Evolutionary conservation across 2,797 vertebrate species (phyloP).

Genomic region (Carduelis carduelis): DNA sequence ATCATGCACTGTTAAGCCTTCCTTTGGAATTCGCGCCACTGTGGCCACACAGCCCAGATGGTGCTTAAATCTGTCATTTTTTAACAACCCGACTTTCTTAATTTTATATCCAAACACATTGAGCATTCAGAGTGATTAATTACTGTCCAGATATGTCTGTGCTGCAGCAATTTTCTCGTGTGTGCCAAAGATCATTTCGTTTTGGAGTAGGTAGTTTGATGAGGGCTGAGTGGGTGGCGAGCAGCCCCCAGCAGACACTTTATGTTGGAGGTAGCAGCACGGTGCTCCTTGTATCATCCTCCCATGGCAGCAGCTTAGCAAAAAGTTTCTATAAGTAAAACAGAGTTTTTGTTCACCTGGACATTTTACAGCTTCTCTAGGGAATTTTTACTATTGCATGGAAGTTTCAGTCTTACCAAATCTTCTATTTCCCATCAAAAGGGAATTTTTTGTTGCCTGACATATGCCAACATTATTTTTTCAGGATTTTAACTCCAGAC

Average conservation of each 20-base stretch:
- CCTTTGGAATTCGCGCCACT: slow-evolving; percentile 81
- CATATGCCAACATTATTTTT: not conserved
- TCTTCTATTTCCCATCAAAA: not conserved
- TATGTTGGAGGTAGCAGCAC: not conserved
- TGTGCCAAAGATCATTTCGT: slow-evolving; percentile 38
- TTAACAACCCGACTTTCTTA: slow-evolving; percentile 80
- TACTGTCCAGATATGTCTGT: slow-evolving; percentile 75
- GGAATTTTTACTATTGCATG: not conserved
- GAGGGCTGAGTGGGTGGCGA: not conserved
- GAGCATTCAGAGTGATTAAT: slow-evolving; percentile 77
- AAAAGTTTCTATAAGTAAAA: not conserved
- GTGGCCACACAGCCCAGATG: slow-evolving; percentile 81
- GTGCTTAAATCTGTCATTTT: slow-evolving; percentile 83
- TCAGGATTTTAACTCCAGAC: not conserved
- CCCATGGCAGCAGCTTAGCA: not conserved
- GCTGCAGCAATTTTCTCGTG: slow-evolving; percentile 40
- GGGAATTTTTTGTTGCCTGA: not conserved
- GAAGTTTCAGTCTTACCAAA: not conserved
- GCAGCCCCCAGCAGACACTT: not conserved
- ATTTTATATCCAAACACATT: slow-evolving; percentile 79
- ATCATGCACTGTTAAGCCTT: slow-evolving; percentile 82
- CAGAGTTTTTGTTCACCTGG: not conserved
- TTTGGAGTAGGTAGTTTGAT: slow-evolving; percentile 17
- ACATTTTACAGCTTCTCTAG: not conserved
- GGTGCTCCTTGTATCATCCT: not conserved